phyloP scores from a whole-genome alignment of 2,797 vertebrate genomes.

The Crenuchus spilurus region DNA sequence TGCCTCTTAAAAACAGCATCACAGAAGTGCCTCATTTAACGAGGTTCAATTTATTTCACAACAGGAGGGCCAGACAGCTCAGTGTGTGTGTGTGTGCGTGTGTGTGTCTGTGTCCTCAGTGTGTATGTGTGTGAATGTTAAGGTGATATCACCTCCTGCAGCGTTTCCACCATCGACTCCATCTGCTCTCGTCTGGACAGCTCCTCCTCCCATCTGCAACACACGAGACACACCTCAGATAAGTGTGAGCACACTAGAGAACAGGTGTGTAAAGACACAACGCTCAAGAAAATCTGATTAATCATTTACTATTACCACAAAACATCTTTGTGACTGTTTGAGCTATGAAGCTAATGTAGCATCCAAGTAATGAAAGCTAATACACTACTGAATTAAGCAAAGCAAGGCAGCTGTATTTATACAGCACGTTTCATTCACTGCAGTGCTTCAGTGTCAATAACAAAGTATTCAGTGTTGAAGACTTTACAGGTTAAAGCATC shows the following conservation, averaged over 20 bases:
- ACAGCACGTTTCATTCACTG: too few species aligned
- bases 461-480: too few species aligned
- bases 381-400: too few species aligned
- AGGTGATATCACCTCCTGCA: conserved; percentile 86
- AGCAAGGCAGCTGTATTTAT: too few species aligned
- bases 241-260: not conserved
- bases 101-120: not conserved
- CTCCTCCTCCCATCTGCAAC: conserved; percentile 95
- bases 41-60: not conserved
- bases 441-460: too few species aligned
- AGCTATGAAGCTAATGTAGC: too few species aligned
- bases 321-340: too few species aligned
- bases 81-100: not conserved
- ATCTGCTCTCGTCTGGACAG: conserved; percentile 86
- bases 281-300: too few species aligned
- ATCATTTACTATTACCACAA: too few species aligned
- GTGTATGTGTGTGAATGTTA: not conserved
- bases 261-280: conserved; percentile 28
- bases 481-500: too few species aligned
- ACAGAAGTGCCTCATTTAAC: not conserved
- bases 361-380: too few species aligned
- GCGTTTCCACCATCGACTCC: conserved; percentile 86
- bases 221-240: conserved; percentile 49
- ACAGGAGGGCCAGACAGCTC: not conserved
- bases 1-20: not conserved